Percentiles rank a stretch among this genome's conserved stretches.
phyloP scores from a whole-genome alignment of 1,140 invertebrate genomes.

The Metaphire vulgaris region DNA sequence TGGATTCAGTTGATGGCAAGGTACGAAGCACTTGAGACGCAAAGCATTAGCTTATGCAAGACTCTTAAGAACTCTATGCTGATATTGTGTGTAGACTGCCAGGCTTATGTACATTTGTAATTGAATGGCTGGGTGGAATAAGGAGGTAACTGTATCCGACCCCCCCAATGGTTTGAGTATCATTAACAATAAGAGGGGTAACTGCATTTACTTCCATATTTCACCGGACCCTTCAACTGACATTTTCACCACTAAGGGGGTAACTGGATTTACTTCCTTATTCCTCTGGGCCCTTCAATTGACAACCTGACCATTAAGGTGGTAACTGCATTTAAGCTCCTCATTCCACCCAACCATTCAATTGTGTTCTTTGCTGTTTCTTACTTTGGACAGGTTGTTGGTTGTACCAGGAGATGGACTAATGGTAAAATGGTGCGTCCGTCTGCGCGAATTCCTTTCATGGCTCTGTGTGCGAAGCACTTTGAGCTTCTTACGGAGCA shows the following conservation, averaged over 20 bases:
- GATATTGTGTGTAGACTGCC: neutral
- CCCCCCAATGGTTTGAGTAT: no score
- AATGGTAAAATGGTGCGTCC: conserved; percentile 63
- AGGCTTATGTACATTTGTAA: conserved; percentile 1
- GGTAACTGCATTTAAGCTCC: no score
- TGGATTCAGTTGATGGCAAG: conserved; percentile 71
- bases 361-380: neutral
- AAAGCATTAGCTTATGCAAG: neutral
- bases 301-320: no score
- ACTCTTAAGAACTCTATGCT: neutral
- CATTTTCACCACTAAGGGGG: no score
- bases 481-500: conserved; percentile 67
- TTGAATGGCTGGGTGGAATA: no score
- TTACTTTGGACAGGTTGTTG: conserved; percentile 56
- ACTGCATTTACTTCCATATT: no score
- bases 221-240: no score
- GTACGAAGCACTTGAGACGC: conserved; percentile 33
- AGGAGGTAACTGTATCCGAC: no score
- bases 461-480: conserved; percentile 76
- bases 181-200: no score
- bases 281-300: no score
- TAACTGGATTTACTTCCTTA: no score
- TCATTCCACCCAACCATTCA: no score
- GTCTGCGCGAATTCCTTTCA: conserved; percentile 71
- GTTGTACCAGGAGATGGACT: conserved; percentile 69